Evolutionary conservation across 2,888 invertebrate species (phyloP), one percentile per base, ranked within the genome.

Genomic region (Drosophila imparisetae): DNA sequence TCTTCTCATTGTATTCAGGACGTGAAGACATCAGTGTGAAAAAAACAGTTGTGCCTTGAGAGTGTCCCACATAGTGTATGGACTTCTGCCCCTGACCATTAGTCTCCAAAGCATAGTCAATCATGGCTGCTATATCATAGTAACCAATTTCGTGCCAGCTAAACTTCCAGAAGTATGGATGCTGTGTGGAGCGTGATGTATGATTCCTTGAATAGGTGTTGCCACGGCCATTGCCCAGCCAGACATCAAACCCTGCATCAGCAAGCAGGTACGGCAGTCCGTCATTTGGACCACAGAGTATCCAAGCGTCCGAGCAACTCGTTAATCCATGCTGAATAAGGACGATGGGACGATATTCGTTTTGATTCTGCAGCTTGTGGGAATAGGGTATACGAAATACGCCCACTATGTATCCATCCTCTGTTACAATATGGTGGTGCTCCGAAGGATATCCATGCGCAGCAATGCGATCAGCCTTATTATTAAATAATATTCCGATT

Each of bases 91-190:
- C 73, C 42, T 81, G 74, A 18, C 86, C 86, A 27, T 86, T 92
- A 8, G 66, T 66, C 1, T 60, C 30, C 8, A 91, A 61, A 0
- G 90, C 80, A 40, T 89, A 91, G 53, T 92, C 91, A 2, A 92
- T 83, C 64, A 86, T 86, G 11, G 84, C 78, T 0, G 89, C 66
- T 1, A 89, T 84, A 32, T 86, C 86, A 90, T 96, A 95, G 57
- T 95, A 92, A 0, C 96, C 98, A 94, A 98, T 96, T 92, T 99
- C 97, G 89, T 98, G 97, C 94, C 96, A 98, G 81, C 97, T 98
- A 30, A 91, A 91, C 7, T 78, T 60, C 91, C 91, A 91, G 68
- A 91, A 91, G 10, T 66, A 7, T 0, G 87, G 80, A 62, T 79
- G 66, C 0, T 78, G 50, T 7, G 79, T 34, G 1, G 83, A 83